A percentile compares a stretch with the other conserved stretches of the same genome.
Evolutionary conservation across 2,113 vertebrate species (phyloP).

Genomic region (Tenebrosternarchus preto): DNA sequence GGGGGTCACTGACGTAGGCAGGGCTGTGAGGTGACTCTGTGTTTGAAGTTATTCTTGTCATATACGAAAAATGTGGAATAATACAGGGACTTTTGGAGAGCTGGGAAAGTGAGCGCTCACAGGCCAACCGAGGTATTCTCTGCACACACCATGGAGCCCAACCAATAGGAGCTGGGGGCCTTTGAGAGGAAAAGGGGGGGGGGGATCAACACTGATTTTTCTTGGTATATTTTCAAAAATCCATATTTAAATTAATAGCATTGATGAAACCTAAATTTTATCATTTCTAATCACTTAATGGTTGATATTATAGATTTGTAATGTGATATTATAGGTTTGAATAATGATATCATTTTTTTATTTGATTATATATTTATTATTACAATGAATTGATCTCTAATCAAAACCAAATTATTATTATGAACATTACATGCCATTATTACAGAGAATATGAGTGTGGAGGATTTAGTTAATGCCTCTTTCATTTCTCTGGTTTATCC

Average conservation of each 20-base stretch:
- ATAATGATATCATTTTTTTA: background rate
- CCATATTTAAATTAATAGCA: background rate
- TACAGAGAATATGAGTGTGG: conserved; percentile 17
- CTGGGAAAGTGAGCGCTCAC: background rate
- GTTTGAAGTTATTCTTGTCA: conserved; percentile 60
- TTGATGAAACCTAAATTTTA: background rate
- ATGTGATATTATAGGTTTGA: too few species aligned
- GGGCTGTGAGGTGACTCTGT: conserved; percentile 42
- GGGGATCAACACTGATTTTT: background rate
- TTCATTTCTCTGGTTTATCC: conserved; percentile 23
- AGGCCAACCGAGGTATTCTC: background rate
- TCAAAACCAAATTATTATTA: background rate
- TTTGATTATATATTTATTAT: background rate
- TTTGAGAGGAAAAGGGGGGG: background rate
- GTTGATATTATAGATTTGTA: background rate
- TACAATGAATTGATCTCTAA: background rate
- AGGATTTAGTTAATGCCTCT: conserved; percentile 14
- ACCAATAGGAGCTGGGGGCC: background rate
- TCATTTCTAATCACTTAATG: background rate
- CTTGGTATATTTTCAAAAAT: background rate
- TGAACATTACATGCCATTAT: background rate
- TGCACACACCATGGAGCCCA: background rate
- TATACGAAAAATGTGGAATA: conserved; percentile 40
- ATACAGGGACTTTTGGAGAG: conserved; percentile 52
- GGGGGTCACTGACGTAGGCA: conserved; percentile 50